Evolutionary conservation across 2,113 vertebrate genomes (phyloP).

Genomic region (Aegotheles bennettii): DNA sequence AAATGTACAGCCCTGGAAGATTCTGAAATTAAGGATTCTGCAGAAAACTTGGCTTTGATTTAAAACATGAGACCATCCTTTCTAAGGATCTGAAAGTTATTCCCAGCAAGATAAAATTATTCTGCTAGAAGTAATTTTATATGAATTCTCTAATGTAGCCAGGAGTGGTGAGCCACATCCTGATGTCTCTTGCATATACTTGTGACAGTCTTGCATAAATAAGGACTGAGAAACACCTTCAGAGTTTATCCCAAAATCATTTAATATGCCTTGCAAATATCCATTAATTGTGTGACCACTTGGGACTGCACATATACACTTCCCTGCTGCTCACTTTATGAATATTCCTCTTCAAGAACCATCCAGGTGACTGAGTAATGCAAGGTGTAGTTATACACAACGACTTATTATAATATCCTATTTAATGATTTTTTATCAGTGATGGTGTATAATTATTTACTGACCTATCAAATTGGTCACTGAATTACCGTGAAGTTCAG

Average conservation of each 20-base stretch:
- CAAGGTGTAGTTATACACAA: neutral
- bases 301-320: neutral
- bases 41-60: neutral
- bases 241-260: neutral
- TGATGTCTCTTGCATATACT: neutral
- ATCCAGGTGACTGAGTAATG: neutral
- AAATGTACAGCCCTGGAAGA: too few relatives aligned
- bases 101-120: too few relatives aligned
- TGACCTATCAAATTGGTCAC: neutral
- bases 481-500: constrained; percentile 23
- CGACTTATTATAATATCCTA: neutral
- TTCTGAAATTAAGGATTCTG: neutral
- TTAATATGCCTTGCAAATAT: neutral
- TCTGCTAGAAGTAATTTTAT: too few relatives aligned
- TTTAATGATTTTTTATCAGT: neutral
- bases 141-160: neutral
- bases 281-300: neutral
- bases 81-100: neutral
- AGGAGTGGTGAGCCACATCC: neutral
- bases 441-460: neutral
- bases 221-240: neutral
- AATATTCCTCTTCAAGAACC: neutral
- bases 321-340: neutral
- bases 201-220: neutral
- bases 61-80: neutral